phyloP scores from a whole-genome alignment of 2,888 invertebrate genomes.

The Exephanes ischioxanthus region DNA sequence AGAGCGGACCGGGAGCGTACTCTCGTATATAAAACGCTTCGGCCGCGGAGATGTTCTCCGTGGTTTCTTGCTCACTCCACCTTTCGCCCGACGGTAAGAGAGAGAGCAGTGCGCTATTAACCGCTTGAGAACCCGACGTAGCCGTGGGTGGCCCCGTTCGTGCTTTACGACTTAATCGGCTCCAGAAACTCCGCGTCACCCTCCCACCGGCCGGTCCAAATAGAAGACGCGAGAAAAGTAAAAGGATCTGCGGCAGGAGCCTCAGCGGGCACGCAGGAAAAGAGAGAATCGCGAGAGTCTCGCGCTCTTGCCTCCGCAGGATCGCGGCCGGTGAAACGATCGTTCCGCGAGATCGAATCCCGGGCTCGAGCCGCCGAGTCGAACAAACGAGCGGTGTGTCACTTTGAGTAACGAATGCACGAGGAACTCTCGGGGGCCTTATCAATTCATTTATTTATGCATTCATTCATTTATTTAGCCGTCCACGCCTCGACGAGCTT shows the following conservation, averaged over 20 bases:
- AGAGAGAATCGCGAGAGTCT: not conserved
- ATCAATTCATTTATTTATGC: conserved; percentile 53
- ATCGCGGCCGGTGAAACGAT: conserved; percentile 9
- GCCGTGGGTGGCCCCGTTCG: conserved; percentile 58
- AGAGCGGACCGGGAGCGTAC: conserved; percentile 14
- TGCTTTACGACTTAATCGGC: conserved; percentile 66
- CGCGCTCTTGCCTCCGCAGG: not conserved
- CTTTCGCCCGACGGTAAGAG: conserved; percentile 16
- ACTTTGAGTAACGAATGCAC: conserved; percentile 44
- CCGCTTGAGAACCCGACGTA: conserved; percentile 13
- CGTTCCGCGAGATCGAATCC: conserved; percentile 11
- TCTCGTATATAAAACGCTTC: conserved; percentile 9
- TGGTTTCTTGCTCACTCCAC: conserved; percentile 5
- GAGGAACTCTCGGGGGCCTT: conserved; percentile 27
- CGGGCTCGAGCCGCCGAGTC: not conserved
- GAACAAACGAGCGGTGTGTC: conserved; percentile 2
- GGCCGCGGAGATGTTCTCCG: not conserved
- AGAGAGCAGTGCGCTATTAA: conserved; percentile 13
- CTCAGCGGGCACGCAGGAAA: not conserved
- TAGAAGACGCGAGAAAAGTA: conserved; percentile 49
- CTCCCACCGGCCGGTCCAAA: conserved; percentile 1
- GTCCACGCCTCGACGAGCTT: conserved; percentile 41
- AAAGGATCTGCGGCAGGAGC: conserved; percentile 7
- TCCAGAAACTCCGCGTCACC: conserved; percentile 31
- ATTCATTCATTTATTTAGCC: conserved; percentile 47